Percentiles rank a stretch among this genome's conserved stretches.
Evolutionary conservation across 2,113 vertebrate species (phyloP).

Genomic region (Polypterus bichir): DNA sequence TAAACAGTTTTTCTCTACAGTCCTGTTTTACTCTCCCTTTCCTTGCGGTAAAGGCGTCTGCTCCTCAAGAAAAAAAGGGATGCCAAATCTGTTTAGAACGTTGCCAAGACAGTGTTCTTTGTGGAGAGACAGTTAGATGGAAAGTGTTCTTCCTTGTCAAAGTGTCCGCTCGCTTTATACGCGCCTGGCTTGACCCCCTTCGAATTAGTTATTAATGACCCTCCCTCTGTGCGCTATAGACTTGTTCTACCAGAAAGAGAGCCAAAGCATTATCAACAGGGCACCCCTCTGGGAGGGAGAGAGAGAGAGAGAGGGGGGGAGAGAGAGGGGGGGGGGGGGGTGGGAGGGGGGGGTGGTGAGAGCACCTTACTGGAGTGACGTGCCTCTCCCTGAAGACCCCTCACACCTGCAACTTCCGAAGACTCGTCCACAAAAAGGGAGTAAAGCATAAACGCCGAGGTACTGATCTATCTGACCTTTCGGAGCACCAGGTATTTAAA

Average conservation of each 20-base stretch:
- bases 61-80: too few species aligned
- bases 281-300: conserved; percentile 31
- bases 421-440: not conserved
- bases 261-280: conserved; percentile 34
- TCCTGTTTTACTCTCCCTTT: too few species aligned
- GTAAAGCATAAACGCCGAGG: not conserved
- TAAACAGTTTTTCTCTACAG: too few species aligned
- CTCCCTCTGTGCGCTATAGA: conserved; percentile 66
- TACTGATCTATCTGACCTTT: too few species aligned
- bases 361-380: conserved; percentile 2
- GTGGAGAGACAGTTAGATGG: conserved; percentile 19
- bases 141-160: conserved; percentile 30
- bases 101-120: conserved; percentile 26
- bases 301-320: conserved; percentile 20
- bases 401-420: not conserved
- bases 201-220: conserved; percentile 98
- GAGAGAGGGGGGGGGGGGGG: conserved; percentile 5
- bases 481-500: too few species aligned
- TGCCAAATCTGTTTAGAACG: too few species aligned
- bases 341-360: too few species aligned
- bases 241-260: conserved; percentile 43
- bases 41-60: too few species aligned
- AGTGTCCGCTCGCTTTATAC: conserved; percentile 63
- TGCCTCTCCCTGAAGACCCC: conserved; percentile 20
- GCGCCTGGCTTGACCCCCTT: conserved; percentile 64